A percentile compares a stretch with the other conserved stretches of the same genome.
These are phyloP conservation scores for Regulus satrapa DNA, from an alignment of 2,113 vertebrate genomes.

Conservation along the genomic window DNA sequence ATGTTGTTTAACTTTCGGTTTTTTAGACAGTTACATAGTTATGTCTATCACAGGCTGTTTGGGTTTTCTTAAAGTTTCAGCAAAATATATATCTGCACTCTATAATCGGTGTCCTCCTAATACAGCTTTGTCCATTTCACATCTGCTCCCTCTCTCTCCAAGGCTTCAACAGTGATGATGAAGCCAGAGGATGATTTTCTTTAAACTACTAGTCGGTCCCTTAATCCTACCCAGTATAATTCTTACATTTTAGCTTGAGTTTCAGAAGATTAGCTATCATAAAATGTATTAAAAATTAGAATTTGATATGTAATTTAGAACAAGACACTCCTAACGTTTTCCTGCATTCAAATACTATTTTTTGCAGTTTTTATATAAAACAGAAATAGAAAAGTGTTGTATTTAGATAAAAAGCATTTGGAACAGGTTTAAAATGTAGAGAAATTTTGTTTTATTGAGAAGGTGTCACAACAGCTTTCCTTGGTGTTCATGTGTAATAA, in stretches of 20 bases:
- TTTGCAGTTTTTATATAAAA: background rate
- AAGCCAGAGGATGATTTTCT: background rate
- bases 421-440: background rate
- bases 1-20: background rate
- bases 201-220: background rate
- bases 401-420: constrained; percentile 9
- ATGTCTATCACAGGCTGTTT: background rate
- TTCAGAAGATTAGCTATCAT: background rate
- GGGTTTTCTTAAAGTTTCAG: background rate
- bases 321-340: background rate
- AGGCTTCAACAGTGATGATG: background rate
- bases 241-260: background rate
- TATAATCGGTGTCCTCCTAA: background rate
- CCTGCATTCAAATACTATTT: background rate
- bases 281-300: background rate
- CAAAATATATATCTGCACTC: background rate
- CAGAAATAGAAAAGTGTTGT: background rate
- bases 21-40: background rate
- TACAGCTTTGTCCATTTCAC: background rate
- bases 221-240: background rate
- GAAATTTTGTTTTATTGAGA: constrained; percentile 32
- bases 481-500: background rate
- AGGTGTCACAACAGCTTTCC: background rate
- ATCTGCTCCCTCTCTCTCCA: background rate
- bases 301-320: background rate